Evolutionary conservation across 2,797 vertebrate genomes (phyloP), one percentile per base, ranked within the genome.

Genomic region (Basileuterus tristriatus): DNA sequence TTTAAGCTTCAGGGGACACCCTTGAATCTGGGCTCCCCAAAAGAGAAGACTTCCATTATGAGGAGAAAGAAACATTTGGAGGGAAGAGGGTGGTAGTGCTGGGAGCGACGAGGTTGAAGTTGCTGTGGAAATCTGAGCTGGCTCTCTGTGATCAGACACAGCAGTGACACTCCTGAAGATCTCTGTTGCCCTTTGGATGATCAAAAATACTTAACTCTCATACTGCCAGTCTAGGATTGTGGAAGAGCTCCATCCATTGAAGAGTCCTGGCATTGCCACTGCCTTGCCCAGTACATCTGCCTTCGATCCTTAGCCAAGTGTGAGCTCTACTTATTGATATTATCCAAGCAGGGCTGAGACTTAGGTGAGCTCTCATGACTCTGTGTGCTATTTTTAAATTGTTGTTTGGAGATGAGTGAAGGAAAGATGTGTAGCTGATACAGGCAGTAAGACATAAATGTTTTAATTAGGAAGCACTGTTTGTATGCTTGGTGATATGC

Each of bases 71-170:
- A 70, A 7, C 15, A 34, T 41, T 71, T 64, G 63, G 46, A 56
- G 27, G 16, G 52, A 5, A 72, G 32, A 67, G 9, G 14, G 2
- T 59, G 44, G 14, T 62, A 32, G 27, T 50, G 32, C 27, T 70
- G 30, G 36, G 36, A 77, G 12, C 0, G 0, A 8, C 0, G 1
- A n/a, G 4, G 17, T 78, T 81, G 39, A 59, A 79, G 46, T 72
- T 8, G 17, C 43, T 68, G 22, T 29, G 30, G 70, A 76, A 75
- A 65, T 84, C 20, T 56, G 47, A 63, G 4, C 41, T 41, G 26
- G 6, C 9, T 68, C 18, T 82, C 30, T 0, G 2, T 43, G 9
- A 37, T 59, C 3, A 4, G 36, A 18, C 52, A 39, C 27, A 46
- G 43, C 53, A 65, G 27, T 74, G 24, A 30, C 8, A 36, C 43